phyloP scores from a whole-genome alignment of 37 sponge, comb jelly and placozoan species.

The Beroe forskalii region DNA sequence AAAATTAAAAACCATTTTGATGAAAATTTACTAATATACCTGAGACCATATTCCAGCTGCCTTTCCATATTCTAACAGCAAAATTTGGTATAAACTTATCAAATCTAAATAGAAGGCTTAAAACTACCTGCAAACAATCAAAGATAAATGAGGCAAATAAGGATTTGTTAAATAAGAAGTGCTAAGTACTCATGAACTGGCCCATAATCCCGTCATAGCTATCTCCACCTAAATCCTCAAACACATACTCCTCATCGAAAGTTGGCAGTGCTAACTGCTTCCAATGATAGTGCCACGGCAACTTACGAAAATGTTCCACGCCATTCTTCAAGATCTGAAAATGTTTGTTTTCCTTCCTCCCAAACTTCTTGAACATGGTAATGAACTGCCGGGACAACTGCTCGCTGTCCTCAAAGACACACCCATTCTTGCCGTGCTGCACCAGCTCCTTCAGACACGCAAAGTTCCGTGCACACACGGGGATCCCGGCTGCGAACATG shows the following conservation, averaged over 20 bases:
- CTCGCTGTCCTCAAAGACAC: constrained; percentile 71
- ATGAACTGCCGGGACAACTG: constrained; percentile 78
- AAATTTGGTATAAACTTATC: no score
- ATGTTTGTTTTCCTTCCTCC: background rate
- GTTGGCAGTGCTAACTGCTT: constrained; percentile 1
- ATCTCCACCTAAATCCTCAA: constrained; percentile 9
- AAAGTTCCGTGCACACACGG: constrained; percentile 85
- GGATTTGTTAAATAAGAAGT: no score
- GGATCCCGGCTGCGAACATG: constrained; percentile 94
- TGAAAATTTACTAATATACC: no score
- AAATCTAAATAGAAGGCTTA: no score
- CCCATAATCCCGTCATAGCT: background rate
- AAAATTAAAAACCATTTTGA: no score
- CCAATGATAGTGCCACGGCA: constrained; percentile 65
- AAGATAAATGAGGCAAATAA: no score
- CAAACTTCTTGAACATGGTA: constrained; percentile 56
- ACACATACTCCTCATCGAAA: constrained; percentile 25
- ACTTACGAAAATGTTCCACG: constrained; percentile 11
- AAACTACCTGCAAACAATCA: no score
- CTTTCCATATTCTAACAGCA: no score
- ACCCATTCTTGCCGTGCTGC: constrained; percentile 83
- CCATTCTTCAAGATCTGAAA: background rate
- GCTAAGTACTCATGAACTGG: background rate
- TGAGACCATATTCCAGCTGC: no score
- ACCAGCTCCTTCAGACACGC: constrained; percentile 87